A percentile compares a stretch with the other conserved stretches of the same genome.
Conservation (phyloP, 2,888 invertebrate genomes). For the Disparrhopalites patrizii region DNA sequence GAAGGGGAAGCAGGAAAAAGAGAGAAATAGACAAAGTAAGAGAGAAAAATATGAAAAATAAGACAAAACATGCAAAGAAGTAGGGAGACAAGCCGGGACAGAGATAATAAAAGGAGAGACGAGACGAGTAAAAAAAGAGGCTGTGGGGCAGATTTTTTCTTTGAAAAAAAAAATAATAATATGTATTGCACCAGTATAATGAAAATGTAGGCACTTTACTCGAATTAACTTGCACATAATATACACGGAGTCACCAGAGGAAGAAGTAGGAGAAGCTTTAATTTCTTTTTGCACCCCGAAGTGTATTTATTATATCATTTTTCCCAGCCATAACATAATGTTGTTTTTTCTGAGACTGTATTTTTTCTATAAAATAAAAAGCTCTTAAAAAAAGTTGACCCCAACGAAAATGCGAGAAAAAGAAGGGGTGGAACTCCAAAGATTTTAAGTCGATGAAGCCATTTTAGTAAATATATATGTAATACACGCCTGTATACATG, state of each 20-base stretch:
- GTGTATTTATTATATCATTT: background rate
- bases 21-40: too few relatives aligned
- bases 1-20: too few relatives aligned
- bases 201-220: too few relatives aligned
- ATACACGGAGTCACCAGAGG: too few relatives aligned
- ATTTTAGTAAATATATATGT: conserved; percentile 12
- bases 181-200: too few relatives aligned
- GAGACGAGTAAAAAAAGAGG: background rate
- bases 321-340: background rate
- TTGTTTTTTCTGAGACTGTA: background rate
- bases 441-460: conserved; percentile 15
- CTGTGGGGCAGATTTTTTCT: conserved; percentile 12
- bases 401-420: background rate
- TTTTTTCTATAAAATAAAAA: background rate
- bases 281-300: conserved; percentile 22
- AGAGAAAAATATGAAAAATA: too few relatives aligned
- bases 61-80: too few relatives aligned
- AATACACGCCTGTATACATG: too few relatives aligned
- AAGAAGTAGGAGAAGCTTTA: conserved; percentile 13
- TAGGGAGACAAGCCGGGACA: too few relatives aligned
- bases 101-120: background rate
- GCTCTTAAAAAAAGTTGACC: conserved; percentile 2
- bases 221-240: too few relatives aligned
- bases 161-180: conserved; percentile 2
- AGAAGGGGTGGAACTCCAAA: background rate